Base-by-base conservation (phyloP, 1,140 invertebrate species). In the Saccostrea echinata region DNA sequence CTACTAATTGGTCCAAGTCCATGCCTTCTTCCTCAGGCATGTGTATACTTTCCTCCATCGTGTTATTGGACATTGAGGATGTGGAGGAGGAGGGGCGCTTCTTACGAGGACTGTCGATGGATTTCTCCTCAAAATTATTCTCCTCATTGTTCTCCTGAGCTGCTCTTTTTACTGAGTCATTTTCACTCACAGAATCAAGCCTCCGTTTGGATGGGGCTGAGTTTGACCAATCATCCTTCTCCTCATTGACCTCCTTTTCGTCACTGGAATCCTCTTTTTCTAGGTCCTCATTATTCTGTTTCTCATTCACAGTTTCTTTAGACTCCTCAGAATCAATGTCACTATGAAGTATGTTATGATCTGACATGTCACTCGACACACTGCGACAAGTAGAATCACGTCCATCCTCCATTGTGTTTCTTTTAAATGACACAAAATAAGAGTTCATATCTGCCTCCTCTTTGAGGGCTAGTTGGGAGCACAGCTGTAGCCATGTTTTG, bases 401-500 rank as follows among this genome's bases (percentile, higher is more conserved):
- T 27, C 52, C 82, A 61, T 30, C 85, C 57, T 0, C 84, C 33
- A 16, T 76, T 24, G 51, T 83, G 21, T 81, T 89, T 53, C 33
- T 64, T 76, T 86, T 92, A 52, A 88, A 88, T 13, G 89, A 86
- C 11, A 92, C 90, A 84, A 94, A 94, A 81, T 92, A 94, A 35
- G 89, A 86, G 85, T 92, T 87, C 86, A 93, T 90, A 51, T 90
- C 88, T 24, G 57, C 33, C 81, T 90, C 90, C 87, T 93, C 90
- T 80, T 92, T 91, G 16, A 87, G 88, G n/a, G 90, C 85, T 21
- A 93, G 90, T 96, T 95, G 96, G 96, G 96, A 94, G 95, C 97
- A 98, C 91, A 97, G 96, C 86, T 96, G 94, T 86, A 98, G 96
- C 98, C 98, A 99, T 92, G 96, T 96, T 93, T 96, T 96, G 97